Conservation (phyloP, 1,140 invertebrate species). For the Conus ventricosus region DNA sequence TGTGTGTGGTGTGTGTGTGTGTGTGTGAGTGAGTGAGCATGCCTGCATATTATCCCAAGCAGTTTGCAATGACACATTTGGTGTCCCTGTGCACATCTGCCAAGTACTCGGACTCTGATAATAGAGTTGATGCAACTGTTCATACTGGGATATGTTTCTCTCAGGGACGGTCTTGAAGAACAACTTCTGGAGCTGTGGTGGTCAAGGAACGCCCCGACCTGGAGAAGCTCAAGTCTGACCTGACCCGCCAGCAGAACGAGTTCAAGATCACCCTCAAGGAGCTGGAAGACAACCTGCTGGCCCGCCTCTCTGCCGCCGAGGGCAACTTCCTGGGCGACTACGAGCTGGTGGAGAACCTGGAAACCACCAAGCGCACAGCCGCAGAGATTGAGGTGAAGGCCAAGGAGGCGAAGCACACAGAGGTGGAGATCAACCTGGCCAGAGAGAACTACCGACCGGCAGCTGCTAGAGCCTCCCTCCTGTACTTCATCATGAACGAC, state of each 20-base stretch:
- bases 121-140: too few relatives aligned
- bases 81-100: too few relatives aligned
- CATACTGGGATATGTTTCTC: not conserved
- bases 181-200: constrained; percentile 95
- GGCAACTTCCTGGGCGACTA: constrained; percentile 93
- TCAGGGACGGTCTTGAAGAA: constrained; percentile 91
- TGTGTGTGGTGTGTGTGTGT: not conserved
- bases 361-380: constrained; percentile 95
- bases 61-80: too few relatives aligned
- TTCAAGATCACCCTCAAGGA: constrained; percentile 96
- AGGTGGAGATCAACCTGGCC: constrained; percentile 93
- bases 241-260: constrained; percentile 97
- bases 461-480: constrained; percentile 90
- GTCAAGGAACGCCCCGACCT: constrained; percentile 96
- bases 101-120: too few relatives aligned
- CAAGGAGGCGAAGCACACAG: constrained; percentile 92
- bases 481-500: constrained; percentile 98
- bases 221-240: constrained; percentile 93
- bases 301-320: constrained; percentile 91
- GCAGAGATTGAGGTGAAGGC: constrained; percentile 95
- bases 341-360: constrained; percentile 94
- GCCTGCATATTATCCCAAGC: too few relatives aligned
- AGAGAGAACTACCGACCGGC: constrained; percentile 94
- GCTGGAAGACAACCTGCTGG: constrained; percentile 93
- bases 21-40: not conserved